A percentile compares a stretch with the other conserved stretches of the same genome.
Conservation (phyloP, 2,888 invertebrate genomes). For the Netelia virgata region DNA sequence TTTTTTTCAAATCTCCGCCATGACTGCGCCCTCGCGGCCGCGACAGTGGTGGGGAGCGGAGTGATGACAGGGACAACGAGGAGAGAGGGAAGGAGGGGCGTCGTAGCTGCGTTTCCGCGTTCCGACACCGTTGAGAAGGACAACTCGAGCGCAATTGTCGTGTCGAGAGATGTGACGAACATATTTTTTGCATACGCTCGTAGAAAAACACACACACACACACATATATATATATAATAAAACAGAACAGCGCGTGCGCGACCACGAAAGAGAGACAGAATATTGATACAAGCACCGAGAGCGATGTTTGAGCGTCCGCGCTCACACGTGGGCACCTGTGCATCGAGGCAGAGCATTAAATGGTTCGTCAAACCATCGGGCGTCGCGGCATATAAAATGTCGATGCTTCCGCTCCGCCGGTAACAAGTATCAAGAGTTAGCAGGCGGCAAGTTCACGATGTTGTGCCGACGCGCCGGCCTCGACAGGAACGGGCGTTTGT, state of each 20-base stretch:
- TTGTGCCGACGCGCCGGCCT: too few species aligned
- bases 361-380: neutral
- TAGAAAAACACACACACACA: neutral
- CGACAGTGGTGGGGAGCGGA: too few species aligned
- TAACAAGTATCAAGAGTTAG: too few species aligned
- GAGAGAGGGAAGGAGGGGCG: neutral
- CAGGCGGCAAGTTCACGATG: too few species aligned
- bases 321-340: constrained; percentile 77
- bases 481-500: too few species aligned
- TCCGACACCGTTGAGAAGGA: constrained; percentile 52
- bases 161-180: neutral
- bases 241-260: neutral
- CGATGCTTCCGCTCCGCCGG: too few species aligned
- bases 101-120: constrained; percentile 52
- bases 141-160: constrained; percentile 42
- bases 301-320: constrained; percentile 35
- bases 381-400: too few species aligned
- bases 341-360: constrained; percentile 63
- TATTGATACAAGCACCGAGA: neutral
- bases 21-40: constrained; percentile 1
- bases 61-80: neutral
- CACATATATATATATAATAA: neutral
- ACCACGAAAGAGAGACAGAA: neutral
- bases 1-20: constrained; percentile 47
- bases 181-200: neutral